These are phyloP conservation scores for Gavialis gangeticus DNA, from an alignment of 2,113 vertebrate genomes.

Conservation along the genomic window DNA sequence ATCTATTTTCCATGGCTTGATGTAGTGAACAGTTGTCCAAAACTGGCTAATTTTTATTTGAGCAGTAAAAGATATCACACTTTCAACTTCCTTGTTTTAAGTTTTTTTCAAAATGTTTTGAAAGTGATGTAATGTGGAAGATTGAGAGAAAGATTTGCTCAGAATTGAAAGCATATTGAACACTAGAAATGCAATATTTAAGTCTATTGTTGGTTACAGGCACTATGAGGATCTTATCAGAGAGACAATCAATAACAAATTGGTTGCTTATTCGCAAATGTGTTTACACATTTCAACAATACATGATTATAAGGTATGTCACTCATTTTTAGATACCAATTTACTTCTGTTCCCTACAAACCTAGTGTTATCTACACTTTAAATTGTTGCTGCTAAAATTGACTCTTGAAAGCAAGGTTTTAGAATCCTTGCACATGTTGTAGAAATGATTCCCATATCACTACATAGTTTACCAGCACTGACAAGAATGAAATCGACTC, in stretches of 20 bases:
- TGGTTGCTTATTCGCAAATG: neutral
- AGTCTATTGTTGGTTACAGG: slow-evolving; percentile 8
- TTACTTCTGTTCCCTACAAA: neutral
- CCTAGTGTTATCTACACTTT: neutral
- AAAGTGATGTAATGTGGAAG: slow-evolving; percentile 34
- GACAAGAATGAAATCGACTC: neutral
- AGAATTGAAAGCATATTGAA: slow-evolving; percentile 27
- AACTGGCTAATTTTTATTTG: slow-evolving; percentile 48
- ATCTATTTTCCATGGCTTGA: slow-evolving; percentile 51
- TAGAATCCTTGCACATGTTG: neutral
- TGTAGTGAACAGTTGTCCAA: slow-evolving; percentile 55
- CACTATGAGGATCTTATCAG: neutral
- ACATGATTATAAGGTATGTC: neutral
- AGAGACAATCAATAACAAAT: neutral
- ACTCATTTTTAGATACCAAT: neutral
- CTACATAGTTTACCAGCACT: neutral
- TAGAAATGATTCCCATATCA: slow-evolving; percentile 2
- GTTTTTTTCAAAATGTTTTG: slow-evolving; percentile 46
- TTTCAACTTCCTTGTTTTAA: slow-evolving; percentile 44
- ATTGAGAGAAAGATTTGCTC: slow-evolving; percentile 1
- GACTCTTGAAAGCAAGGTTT: neutral
- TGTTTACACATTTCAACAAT: neutral
- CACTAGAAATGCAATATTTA: slow-evolving; percentile 5
- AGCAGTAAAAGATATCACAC: slow-evolving; percentile 45
- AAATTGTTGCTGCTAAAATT: slow-evolving; percentile 1